A percentile compares a stretch with the other conserved stretches of the same genome.
phyloP scores from a whole-genome alignment of 2,113 vertebrate species.

The Scolopax mira region DNA sequence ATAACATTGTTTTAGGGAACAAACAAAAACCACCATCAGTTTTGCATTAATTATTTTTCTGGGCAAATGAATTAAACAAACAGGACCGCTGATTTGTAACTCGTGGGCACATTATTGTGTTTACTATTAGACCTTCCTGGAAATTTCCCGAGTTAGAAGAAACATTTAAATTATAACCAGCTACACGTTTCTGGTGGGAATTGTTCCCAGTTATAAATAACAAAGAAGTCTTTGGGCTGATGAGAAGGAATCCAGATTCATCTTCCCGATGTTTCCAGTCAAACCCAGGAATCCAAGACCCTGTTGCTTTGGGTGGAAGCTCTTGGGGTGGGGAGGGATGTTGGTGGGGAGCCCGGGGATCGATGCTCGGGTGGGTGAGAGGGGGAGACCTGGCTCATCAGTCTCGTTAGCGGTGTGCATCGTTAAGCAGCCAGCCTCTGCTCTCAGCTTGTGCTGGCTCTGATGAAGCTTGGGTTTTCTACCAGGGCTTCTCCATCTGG shows the following conservation, averaged over 20 bases:
- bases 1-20: constrained; percentile 37
- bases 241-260: neutral
- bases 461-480: neutral
- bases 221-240: neutral
- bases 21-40: neutral
- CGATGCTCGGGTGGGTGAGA: rapidly evolving
- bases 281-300: neutral
- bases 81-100: neutral
- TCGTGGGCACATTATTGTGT: neutral
- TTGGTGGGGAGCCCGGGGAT: rapidly evolving
- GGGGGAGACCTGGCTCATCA: neutral
- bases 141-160: neutral
- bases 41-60: constrained; percentile 31
- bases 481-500: neutral
- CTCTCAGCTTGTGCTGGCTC: neutral
- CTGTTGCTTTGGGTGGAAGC: neutral
- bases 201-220: neutral
- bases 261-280: neutral
- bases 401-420: neutral
- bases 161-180: constrained; percentile 2
- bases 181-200: neutral
- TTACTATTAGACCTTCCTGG: constrained; percentile 27
- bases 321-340: neutral
- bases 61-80: constrained; percentile 26
- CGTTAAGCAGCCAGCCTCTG: neutral